A percentile compares a stretch with the other conserved stretches of the same genome.
Conservation (phyloP, 2,113 vertebrate genomes). For the Callipepla squamata region DNA sequence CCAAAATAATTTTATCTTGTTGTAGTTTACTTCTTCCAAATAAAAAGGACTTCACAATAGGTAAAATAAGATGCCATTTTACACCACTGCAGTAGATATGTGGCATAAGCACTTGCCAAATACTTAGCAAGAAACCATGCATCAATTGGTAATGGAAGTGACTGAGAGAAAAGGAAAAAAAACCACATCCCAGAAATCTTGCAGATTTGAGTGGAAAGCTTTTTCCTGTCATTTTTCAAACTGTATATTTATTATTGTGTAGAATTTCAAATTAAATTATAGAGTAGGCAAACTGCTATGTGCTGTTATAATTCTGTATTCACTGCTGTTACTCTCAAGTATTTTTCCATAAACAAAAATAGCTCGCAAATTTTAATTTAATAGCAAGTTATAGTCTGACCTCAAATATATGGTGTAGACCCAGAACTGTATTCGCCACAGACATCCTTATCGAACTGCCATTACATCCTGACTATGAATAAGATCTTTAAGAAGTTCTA, state of each 20-base stretch:
- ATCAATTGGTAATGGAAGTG: background rate
- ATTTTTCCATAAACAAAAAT: background rate
- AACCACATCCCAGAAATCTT: background rate
- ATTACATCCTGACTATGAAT: background rate
- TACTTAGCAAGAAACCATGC: background rate
- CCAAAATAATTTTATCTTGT: background rate
- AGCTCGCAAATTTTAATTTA: background rate
- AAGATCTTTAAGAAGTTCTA: background rate
- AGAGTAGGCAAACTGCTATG: background rate
- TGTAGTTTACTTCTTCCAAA: background rate
- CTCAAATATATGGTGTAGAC: background rate
- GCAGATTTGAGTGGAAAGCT: background rate
- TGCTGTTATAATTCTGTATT: background rate
- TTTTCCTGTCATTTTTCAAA: background rate
- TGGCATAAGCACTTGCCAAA: background rate
- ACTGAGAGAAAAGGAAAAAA: background rate
- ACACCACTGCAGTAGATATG: background rate
- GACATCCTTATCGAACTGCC: background rate
- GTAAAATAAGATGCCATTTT: background rate
- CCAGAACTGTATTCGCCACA: background rate
- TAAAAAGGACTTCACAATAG: background rate
- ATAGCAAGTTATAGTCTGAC: background rate
- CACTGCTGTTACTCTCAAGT: background rate
- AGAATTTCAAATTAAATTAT: background rate
- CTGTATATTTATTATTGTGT: background rate